phyloP scores from a whole-genome alignment of 2,888 invertebrate species.

The Agrilus cyanescens region DNA sequence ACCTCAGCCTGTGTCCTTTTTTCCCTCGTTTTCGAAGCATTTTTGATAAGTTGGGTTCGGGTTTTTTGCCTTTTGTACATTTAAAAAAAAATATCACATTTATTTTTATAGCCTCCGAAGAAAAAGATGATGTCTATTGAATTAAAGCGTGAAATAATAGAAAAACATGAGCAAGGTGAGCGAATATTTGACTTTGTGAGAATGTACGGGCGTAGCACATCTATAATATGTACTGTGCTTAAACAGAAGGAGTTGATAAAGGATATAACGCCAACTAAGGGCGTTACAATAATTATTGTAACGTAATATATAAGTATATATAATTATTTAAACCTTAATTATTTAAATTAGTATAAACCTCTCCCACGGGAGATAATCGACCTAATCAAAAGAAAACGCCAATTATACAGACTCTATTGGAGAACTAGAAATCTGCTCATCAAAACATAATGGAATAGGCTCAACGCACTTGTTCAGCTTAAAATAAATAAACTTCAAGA shows the following conservation, averaged over 20 bases:
- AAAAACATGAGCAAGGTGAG: background rate
- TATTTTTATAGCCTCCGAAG: background rate
- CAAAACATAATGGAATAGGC: no score
- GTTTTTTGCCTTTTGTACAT: slow-evolving; percentile 5
- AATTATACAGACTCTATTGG: no score
- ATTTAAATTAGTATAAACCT: no score
- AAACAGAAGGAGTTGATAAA: slow-evolving; percentile 15
- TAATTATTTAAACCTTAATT: no score
- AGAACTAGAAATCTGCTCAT: no score
- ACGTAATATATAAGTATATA: no score
- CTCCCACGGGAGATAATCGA: no score
- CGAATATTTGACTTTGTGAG: background rate
- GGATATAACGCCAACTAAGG: slow-evolving; percentile 11
- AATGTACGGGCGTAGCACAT: background rate
- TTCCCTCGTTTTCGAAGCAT: slow-evolving; percentile 8
- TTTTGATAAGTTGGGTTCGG: slow-evolving; percentile 6
- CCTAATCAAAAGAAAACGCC: no score
- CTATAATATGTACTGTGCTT: slow-evolving; percentile 2
- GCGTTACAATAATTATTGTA: slow-evolving; percentile 12
- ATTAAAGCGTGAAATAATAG: background rate
- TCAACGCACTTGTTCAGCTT: no score
- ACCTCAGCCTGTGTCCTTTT: slow-evolving; percentile 6
- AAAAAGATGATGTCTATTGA: background rate
- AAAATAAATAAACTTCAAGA: no score
- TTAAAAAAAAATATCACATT: background rate